Base-by-base conservation (phyloP, 2,113 vertebrate genomes). In the Rostratula benghalensis region DNA sequence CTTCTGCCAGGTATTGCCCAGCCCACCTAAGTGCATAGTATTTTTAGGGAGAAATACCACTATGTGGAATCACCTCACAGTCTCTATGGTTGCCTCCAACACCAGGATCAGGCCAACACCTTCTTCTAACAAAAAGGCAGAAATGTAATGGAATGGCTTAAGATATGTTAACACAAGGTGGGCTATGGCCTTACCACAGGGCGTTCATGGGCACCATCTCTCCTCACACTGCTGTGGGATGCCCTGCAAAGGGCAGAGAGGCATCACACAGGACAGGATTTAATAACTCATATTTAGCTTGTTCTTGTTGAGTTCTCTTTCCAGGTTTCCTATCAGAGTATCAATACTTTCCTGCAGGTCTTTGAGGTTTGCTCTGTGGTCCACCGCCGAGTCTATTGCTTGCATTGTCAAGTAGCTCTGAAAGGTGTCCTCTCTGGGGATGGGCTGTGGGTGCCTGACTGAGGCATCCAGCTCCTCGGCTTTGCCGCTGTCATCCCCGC, bases 291-390 rank as follows among this genome's bases (percentile, higher is more conserved):
- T 98, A 35, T 98, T 99, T 54, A 99, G 97, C 93, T 99, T 99
- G 97, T 99, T 99, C 97, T 99, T 99, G 97, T 99, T 99, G 83
- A 99, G 99, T 95, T 99, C 99, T 94, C 98, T 96, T 97, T 99
- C 99, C 96, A 99, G 98, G 98, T 99, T 99, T 96, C 99, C 99
- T 94, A 99, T 99, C 86, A 99, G 97, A 17, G 98, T 98, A 96
- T 99, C 99, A 20, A 99, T 99, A 94, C 99, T 99, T 97, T 99
- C 99, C 97, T 99, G 99, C 90, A 99, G 98, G 97, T 99, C 99
- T 94, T 98, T 98, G 97, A 99, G 99, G 98, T 99, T 99, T 41
- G 98, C 99, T 75, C 98, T 98, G 96, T 98, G 98, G 94, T 98
- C 98, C 81, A 97, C 98, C 1, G 97, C 98, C 0, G 99, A 98